phyloP scores from a whole-genome alignment of 2,888 invertebrate genomes.

The Ditula angustiorana region DNA sequence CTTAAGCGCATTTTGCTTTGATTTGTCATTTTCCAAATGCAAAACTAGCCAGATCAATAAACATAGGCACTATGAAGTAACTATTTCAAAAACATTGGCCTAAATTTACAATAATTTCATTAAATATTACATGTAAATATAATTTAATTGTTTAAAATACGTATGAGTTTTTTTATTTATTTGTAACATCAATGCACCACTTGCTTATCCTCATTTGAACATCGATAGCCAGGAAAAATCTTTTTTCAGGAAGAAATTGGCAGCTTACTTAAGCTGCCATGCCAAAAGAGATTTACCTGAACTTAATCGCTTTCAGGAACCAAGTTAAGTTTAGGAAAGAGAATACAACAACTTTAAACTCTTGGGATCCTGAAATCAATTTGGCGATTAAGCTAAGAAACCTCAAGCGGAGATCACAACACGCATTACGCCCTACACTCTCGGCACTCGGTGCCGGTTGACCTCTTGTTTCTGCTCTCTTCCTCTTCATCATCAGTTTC shows the following conservation, averaged over 20 bases:
- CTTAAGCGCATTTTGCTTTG: slow-evolving; percentile 61
- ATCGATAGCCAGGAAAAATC: slow-evolving; percentile 26
- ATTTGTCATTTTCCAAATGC: slow-evolving; percentile 27
- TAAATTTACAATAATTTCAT: slow-evolving; percentile 29
- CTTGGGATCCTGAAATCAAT: background rate
- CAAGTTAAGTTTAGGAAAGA: background rate
- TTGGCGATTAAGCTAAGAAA: slow-evolving; percentile 26
- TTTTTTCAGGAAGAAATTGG: background rate
- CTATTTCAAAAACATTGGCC: slow-evolving; percentile 19
- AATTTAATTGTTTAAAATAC: slow-evolving; percentile 43
- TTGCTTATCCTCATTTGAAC: slow-evolving; percentile 54
- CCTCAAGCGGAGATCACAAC: slow-evolving; percentile 43
- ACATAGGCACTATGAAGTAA: slow-evolving; percentile 1
- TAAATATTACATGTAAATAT: slow-evolving; percentile 34
- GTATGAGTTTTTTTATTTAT: slow-evolving; percentile 30
- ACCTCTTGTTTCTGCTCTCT: slow-evolving; percentile 69
- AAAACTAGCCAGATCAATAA: slow-evolving; percentile 16
- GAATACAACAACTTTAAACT: background rate
- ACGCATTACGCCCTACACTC: slow-evolving; percentile 70
- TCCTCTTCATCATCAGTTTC: slow-evolving; percentile 62
- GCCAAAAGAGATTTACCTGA: slow-evolving; percentile 22
- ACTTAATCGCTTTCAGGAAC: slow-evolving; percentile 11
- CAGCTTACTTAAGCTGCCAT: background rate
- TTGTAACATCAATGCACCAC: slow-evolving; percentile 58
- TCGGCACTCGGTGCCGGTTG: slow-evolving; percentile 57